Evolutionary conservation across 2,888 invertebrate species (phyloP), one percentile per base, ranked within the genome.

Genomic region (Troides oblongomaculatus): DNA sequence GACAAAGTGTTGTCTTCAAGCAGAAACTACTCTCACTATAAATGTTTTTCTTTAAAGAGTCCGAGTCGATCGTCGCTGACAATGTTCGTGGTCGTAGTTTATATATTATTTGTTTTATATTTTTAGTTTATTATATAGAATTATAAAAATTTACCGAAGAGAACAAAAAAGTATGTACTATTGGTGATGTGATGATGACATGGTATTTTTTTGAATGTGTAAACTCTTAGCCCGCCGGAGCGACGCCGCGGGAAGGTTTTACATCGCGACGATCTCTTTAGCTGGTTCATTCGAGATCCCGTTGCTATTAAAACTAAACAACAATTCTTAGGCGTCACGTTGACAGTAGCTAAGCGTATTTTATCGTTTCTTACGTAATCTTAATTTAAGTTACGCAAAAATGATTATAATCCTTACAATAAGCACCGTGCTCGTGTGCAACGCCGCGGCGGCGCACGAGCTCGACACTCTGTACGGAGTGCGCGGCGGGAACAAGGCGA

Each of bases 401-500:
- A 68, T 68, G 67, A 39, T 68, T 46, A 30, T 62, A 57, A 57
- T 62, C 18, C 25, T 69, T 46, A n/a, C 62, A 21, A 43, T 65
- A 56, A 61, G 30, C 56, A 46, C 30, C 21, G 10, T 43, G 23
- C 10, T 61, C 1, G 57, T 17, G 46, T 21, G 43, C 17, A 57
- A 5, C 36, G 69, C 56, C 4, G 6, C 57, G 10, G 62, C 56
- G 25, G 21, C 57, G 3, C 56, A 65, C 21, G 69, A 69, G 53
- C 57, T 76, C 59, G 62, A 62, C 8, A 58, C 57, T n/a, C 58
- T 75, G 56, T 69, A 56, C 21, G 69, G 66, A 10, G 46, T 65
- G 10, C 68, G 53, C 21, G 69, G 46, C 17, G 68, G 59, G 17
- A 56, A 66, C 64, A 70, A 62, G 17, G 76, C 72, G 23, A 73